Percentiles rank a stretch among this genome's conserved stretches.
phyloP scores from a whole-genome alignment of 2,797 vertebrate genomes.

The Poeciliopsis gracilis region DNA sequence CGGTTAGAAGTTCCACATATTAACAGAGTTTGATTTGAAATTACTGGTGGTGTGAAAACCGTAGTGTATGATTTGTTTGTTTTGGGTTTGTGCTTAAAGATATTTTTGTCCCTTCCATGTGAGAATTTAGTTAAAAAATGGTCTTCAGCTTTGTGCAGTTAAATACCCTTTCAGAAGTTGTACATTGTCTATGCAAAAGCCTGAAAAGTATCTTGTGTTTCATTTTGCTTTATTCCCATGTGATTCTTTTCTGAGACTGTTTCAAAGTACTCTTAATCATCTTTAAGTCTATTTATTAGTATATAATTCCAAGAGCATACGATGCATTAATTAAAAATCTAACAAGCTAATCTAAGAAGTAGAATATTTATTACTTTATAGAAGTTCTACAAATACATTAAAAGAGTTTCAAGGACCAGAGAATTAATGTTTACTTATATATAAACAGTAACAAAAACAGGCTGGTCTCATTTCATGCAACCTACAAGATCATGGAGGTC shows the following conservation, averaged over 20 bases:
- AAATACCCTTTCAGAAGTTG: not conserved
- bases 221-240: not conserved
- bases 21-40: not conserved
- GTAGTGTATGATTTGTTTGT: not conserved
- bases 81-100: not conserved
- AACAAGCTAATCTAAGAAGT: too few species aligned
- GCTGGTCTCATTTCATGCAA: not conserved
- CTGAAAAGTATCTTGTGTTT: not conserved
- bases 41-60: too few species aligned
- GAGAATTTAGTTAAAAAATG: not conserved
- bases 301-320: not conserved
- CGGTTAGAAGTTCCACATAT: not conserved
- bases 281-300: not conserved
- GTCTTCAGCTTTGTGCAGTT: not conserved
- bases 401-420: not conserved
- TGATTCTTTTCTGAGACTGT: not conserved
- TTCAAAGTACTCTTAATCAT: not conserved
- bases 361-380: not conserved
- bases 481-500: not conserved
- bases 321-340: not conserved
- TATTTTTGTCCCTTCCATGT: not conserved
- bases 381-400: not conserved
- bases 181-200: not conserved
- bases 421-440: not conserved
- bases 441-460: not conserved